Base-by-base conservation (phyloP, 2,797 vertebrate species). In the Champsocephalus esox region DNA sequence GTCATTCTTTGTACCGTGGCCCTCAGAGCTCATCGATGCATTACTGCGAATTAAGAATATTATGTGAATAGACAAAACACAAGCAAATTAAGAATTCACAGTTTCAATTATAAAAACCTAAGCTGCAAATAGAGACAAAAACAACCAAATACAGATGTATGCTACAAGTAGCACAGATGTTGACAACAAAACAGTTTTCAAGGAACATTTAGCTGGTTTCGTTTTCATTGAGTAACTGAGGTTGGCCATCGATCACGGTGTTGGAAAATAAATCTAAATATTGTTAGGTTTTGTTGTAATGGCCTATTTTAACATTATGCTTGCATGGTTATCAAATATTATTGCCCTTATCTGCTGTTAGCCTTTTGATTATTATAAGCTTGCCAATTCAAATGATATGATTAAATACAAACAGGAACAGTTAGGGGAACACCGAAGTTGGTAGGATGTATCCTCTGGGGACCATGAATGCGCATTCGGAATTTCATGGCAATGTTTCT, bases 1-100 rank as follows among this genome's bases (percentile, higher is more conserved):
- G n/a, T 56, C 60, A 75, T 14, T 19, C 16, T 75, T 52, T 55
- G 64, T 45, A 55, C 32, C 2, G 19, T 17, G 19, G 34, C 34
- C 34, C 9, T 43, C 34, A 52, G 5, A 52, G 49, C 34, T 51
- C 12, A 21, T 19, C 8, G 1, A 38, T 38, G 34, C 8, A 9
- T 38, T 13, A 51, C 45, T 9, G 60, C 5, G 34, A 49, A 49
- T 63, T 12, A 49, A 63, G 24, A 63, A 49, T 49, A 51, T 28
- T 8, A 2, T 38, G 28, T 17, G 34, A 49, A 48, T 0, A 34
- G 32, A 17, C 55, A 28, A 56, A 11, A 41, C 0, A 19, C 12
- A 59, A 21, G 12, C 38, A 21, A 51, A 51, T 21, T 38, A 52
- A 52, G n/a, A 52, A 16, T 10, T 16, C 3, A 34, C 55, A 34